Evolutionary conservation across 2,113 vertebrate genomes (phyloP), one percentile per base, ranked within the genome.

Genomic region (Apaloderma vittatum): DNA sequence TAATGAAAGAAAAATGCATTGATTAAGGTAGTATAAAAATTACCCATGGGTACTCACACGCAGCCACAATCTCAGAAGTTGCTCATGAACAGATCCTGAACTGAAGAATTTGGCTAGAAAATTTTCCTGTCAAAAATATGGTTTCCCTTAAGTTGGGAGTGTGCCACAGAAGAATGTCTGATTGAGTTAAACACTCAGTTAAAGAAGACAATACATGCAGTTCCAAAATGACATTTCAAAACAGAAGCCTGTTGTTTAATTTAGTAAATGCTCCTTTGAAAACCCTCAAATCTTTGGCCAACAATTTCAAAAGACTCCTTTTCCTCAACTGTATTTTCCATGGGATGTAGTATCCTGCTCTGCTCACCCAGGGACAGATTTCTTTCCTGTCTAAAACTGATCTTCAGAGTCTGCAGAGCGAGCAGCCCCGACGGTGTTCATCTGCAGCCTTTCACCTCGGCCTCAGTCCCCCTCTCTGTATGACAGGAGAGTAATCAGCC

Each of bases 181-280:
- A 61, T 57, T 63, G 65, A 88, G 45, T 73, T 90, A 51, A 82
- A 65, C 55, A n/a, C 73, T 91, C 61, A 77, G 0, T 92, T 70
- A 88, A 93, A 90, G 76, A 74, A 91, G 85, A 93, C 72, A 95
- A 70, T 91, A 34, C 11, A 8, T 57, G n/a, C 32, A 46, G 66
- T 79, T 93, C 78, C 92, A 88, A 88, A 93, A 54, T 70, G 92
- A 79, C 55, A 76, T 95, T 95, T 94, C 6, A 19, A 72, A 95
- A 90, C 78, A 93, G 85, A 93, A 86, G 51, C 58, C 37, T 79
- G 43, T 76, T 95, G 70, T 91, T 87, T 90, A 59, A 68, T 55
- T 76, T 82, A 16, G 54, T 85, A 76, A 90, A 85, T 94, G 52
- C 62, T 85, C 26, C 73, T 68, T 89, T 95, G 83, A 96, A 94